Evolutionary conservation across 2,113 vertebrate genomes (phyloP).

Genomic region (Heptranchias perlo): DNA sequence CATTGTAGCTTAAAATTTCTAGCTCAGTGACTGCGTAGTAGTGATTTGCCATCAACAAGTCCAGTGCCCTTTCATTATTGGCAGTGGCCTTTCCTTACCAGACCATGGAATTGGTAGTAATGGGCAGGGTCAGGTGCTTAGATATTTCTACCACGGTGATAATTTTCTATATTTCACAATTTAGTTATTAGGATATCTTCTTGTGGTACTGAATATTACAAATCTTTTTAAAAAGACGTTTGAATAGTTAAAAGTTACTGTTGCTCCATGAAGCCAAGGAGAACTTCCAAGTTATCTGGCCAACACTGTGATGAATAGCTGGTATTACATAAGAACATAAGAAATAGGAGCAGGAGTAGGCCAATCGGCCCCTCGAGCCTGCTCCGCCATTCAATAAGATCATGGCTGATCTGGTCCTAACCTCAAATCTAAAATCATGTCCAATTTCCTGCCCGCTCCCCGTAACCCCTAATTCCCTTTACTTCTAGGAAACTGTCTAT

Average conservation of each 20-base stretch:
- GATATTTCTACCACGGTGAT: not conserved
- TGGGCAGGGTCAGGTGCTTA: not conserved
- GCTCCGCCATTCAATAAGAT: too few species aligned
- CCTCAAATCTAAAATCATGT: too few species aligned
- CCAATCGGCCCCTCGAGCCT: too few species aligned
- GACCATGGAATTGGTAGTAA: not conserved
- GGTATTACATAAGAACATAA: not conserved
- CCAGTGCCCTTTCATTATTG: not conserved
- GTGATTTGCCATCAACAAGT: not conserved
- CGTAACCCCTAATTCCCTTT: too few species aligned
- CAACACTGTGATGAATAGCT: not conserved
- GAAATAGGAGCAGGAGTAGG: too few species aligned
- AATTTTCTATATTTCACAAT: too few species aligned
- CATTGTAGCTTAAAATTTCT: not conserved
- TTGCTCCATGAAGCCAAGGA: not conserved
- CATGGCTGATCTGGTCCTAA: too few species aligned
- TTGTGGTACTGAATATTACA: not conserved
- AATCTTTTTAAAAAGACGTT: not conserved
- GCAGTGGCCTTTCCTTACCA: not conserved
- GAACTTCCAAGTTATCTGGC: not conserved
- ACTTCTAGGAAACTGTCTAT: too few species aligned
- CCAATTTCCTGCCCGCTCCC: too few species aligned
- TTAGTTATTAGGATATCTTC: not conserved
- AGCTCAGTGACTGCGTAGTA: not conserved
- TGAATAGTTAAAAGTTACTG: not conserved